Conservation (phyloP, 2,888 invertebrate species). For the Parnassius mnemosyne region DNA sequence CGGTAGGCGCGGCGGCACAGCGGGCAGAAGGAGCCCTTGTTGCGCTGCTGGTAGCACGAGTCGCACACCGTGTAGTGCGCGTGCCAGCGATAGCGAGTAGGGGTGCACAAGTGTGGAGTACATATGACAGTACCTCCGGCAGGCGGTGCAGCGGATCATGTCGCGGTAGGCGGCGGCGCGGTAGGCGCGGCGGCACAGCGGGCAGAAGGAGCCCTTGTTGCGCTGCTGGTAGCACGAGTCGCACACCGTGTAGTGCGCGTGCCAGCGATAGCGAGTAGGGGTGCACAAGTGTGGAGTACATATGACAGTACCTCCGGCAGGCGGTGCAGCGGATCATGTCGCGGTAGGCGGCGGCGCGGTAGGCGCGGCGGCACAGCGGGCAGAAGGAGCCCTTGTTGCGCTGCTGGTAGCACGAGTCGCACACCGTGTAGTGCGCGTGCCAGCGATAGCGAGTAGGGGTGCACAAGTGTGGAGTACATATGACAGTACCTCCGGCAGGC, state of each 20-base stretch:
- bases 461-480: too few species aligned
- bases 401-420: constrained; percentile 99
- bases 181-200: constrained; percentile 96
- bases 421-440: constrained; percentile 99
- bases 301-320: constrained; percentile 86
- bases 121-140: constrained; percentile 83
- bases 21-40: constrained; percentile 97
- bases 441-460: constrained; percentile 79
- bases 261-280: constrained; percentile 85
- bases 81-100: constrained; percentile 87
- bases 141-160: constrained; percentile 95
- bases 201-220: constrained; percentile 97
- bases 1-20: constrained; percentile 96
- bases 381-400: constrained; percentile 97
- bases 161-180: constrained; percentile 95
- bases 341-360: constrained; percentile 95
- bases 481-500: constrained; percentile 87
- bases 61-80: constrained; percentile 99
- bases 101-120: too few species aligned
- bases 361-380: constrained; percentile 96
- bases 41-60: constrained; percentile 98
- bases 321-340: constrained; percentile 96
- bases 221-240: constrained; percentile 99
- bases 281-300: too few species aligned
- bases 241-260: constrained; percentile 98